Evolutionary conservation across 1,140 invertebrate species (phyloP).

Genomic region (Ceratina calcarata): DNA sequence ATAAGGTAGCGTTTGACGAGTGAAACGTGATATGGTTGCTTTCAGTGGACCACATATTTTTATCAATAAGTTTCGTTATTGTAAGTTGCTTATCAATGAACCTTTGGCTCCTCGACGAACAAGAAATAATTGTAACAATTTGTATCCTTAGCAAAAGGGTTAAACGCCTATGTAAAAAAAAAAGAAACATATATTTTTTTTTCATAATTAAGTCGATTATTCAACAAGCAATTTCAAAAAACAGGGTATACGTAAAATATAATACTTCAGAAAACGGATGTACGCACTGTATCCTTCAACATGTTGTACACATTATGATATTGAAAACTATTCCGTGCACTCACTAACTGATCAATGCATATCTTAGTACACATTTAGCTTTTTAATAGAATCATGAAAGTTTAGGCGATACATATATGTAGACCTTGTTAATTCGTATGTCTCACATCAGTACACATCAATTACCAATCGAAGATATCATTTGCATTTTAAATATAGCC

Average conservation of each 20-base stretch:
- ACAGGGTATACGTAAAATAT: not conserved
- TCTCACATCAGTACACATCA: constrained; percentile 17
- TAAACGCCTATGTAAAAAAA: not conserved
- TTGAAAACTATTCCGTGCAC: constrained; percentile 16
- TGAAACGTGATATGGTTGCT: too few relatives aligned
- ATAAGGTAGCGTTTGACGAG: too few relatives aligned
- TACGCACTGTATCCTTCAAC: not conserved
- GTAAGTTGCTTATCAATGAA: not conserved
- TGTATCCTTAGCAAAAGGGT: not conserved
- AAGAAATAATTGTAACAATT: not conserved
- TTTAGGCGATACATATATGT: constrained; percentile 8
- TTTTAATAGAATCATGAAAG: not conserved
- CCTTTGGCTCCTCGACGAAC: not conserved
- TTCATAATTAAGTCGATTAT: constrained; percentile 16
- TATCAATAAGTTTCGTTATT: too few relatives aligned
- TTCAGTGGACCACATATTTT: too few relatives aligned
- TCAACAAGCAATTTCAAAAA: constrained; percentile 14
- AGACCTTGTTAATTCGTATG: constrained; percentile 20
- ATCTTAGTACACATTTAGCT: constrained; percentile 7
- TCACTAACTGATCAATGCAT: not conserved
- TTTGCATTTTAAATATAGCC: constrained; percentile 17
- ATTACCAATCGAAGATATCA: constrained; percentile 7
- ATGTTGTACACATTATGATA: constrained; percentile 17
- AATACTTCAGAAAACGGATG: constrained; percentile 16
- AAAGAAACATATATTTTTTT: not conserved